Percentiles rank a stretch among this genome's conserved stretches.
Conservation (phyloP, 2,113 vertebrate species). For the Oriolus oriolus region DNA sequence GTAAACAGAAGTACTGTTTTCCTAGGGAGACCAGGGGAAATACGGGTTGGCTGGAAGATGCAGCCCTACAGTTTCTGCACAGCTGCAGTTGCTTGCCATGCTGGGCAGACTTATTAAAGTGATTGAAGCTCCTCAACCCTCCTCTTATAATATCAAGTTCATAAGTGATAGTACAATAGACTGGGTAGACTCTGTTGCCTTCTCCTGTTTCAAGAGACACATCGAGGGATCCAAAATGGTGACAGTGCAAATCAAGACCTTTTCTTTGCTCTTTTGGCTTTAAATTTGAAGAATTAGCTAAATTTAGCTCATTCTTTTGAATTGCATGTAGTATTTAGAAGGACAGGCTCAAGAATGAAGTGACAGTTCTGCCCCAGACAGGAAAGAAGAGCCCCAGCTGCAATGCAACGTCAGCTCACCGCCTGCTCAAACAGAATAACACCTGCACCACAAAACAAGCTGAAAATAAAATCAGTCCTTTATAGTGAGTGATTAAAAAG, state of each 20-base stretch:
- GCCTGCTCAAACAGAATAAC: neutral
- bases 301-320: neutral
- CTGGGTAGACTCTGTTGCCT: neutral
- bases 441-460: neutral
- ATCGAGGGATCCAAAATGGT: fast-evolving
- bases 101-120: neutral
- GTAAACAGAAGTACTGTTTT: neutral
- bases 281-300: neutral
- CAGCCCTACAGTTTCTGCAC: neutral
- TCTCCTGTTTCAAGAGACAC: neutral
- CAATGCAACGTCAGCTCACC: neutral
- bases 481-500: neutral
- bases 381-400: neutral
- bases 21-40: neutral
- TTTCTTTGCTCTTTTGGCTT: neutral
- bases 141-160: neutral
- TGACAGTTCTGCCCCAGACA: neutral
- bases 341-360: neutral
- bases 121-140: neutral
- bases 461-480: neutral
- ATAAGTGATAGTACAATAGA: neutral
- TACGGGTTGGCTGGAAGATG: fast-evolving
- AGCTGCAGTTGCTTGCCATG: neutral
- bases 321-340: neutral
- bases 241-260: neutral